Base-by-base conservation (phyloP, 53 echinoderm and acorn worm genomes). In the Mesocentrotus franciscanus region DNA sequence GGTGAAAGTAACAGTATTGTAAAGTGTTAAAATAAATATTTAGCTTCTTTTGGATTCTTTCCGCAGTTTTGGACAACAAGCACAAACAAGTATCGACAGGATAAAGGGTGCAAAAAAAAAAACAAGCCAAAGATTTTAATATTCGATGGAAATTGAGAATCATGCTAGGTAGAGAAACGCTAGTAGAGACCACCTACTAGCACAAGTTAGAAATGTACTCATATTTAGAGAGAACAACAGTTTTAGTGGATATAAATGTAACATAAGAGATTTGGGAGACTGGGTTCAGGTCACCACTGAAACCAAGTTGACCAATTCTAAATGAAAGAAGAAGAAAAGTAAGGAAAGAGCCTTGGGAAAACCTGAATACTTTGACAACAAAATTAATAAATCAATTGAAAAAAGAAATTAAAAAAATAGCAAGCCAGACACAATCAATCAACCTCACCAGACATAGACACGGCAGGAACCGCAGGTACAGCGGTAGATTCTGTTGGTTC, bases 371-470 rank as follows among this genome's bases (percentile, higher is more conserved):
- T 74, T 22, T 72, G 55, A 75, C 27, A 92, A 68, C 39, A 92
- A 70, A 87, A 56, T 24, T 64, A 20, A 68, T 92, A 34, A 66
- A 39, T 90, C 1, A 15, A 92, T 16, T 92, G 56, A 74, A 72
- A 90, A 27, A 89, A 39, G 61, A 90, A 58, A 90, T 36, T 22
- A 61, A 61, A 56, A 90, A 90, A 93, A 75, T 76, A 81, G 93
- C 93, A 93, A 93, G 78, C 93, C 79, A 83, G 60, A 57, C 61
- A 81, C 83, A 12, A 93, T 34, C 81, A 79, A 93, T 59, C 93
- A 93, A 93, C 93, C 93, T 93, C 93, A 93, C 93, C 93, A 93
- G 93, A 93, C 71, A 74, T 55, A 15, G 92, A 92, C 14, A 55
- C 74, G 22, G 39, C 92, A 35, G 94, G 83, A 10, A 93, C 93